Evolutionary conservation across 2,797 vertebrate genomes (phyloP).

Genomic region (Macroramphosus scolopax): DNA sequence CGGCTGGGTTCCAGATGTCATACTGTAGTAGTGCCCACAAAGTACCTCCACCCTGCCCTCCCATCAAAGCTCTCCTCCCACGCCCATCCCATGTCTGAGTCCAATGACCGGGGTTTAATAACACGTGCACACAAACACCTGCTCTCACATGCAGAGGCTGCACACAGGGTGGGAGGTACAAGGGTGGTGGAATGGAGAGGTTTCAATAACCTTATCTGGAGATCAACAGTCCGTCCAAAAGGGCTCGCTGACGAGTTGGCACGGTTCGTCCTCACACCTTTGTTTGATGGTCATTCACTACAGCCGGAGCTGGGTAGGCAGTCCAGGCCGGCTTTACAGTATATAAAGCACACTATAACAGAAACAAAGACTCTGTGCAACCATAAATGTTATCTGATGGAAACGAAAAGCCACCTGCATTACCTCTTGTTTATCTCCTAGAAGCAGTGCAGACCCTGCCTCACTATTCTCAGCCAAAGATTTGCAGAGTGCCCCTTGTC

Average conservation of each 20-base stretch:
- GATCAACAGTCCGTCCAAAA: conserved; percentile 20
- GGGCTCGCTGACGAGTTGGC: conserved; percentile 11
- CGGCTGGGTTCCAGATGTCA: conserved; percentile 29
- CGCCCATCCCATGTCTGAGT: conserved; percentile 27
- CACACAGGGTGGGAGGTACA: conserved; percentile 1
- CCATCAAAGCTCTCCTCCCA: too few species aligned
- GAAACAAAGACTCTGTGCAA: too few species aligned
- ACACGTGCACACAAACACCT: conserved; percentile 31
- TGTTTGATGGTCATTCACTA: conserved; percentile 25
- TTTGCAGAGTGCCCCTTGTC: too few species aligned
- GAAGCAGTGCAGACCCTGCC: neutral
- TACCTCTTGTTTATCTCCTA: neutral
- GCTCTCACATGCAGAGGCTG: neutral
- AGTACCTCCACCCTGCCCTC: conserved; percentile 13
- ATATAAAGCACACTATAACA: too few species aligned
- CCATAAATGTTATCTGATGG: too few species aligned
- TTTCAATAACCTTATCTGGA: conserved; percentile 33
- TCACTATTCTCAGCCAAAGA: too few species aligned
- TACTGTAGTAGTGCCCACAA: conserved; percentile 6
- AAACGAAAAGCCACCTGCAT: neutral
- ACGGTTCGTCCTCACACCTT: conserved; percentile 10
- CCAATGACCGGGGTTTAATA: conserved; percentile 22
- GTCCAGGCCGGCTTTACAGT: too few species aligned
- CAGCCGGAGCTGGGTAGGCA: too few species aligned
- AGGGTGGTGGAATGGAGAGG: conserved; percentile 2